These are phyloP conservation scores for Centropus bengalensis DNA, from an alignment of 2,113 vertebrate species.

Conservation along the genomic window DNA sequence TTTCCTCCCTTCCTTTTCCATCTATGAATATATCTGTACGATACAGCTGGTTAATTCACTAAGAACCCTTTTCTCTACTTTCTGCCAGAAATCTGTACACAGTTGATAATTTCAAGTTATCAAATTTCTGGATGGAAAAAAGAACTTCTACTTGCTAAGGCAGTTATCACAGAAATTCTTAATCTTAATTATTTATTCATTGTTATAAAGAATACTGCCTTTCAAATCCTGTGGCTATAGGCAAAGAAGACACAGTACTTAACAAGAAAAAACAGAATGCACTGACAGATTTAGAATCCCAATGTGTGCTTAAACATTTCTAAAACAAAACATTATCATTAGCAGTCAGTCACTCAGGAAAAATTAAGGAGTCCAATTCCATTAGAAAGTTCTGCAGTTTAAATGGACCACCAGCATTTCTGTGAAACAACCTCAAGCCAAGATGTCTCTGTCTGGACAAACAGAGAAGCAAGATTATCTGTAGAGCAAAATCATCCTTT, in stretches of 20 bases:
- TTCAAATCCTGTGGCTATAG: background rate
- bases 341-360: background rate
- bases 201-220: background rate
- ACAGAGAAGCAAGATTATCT: background rate
- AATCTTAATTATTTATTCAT: background rate
- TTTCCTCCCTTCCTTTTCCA: background rate
- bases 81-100: background rate
- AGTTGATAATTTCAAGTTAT: background rate
- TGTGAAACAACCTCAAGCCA: background rate
- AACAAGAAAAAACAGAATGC: background rate
- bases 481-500: background rate
- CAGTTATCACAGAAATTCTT: background rate
- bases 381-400: background rate
- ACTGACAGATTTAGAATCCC: background rate
- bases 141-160: background rate
- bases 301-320: background rate
- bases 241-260: background rate
- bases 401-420: background rate
- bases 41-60: background rate
- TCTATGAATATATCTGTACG: background rate
- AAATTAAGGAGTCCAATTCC: background rate
- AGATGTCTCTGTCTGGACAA: background rate
- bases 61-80: background rate
- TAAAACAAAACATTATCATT: background rate
- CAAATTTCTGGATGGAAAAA: background rate